A percentile compares a stretch with the other conserved stretches of the same genome.
These are phyloP conservation scores for Dasypogon diadema DNA, from an alignment of 2,888 invertebrate species.

Conservation along the genomic window DNA sequence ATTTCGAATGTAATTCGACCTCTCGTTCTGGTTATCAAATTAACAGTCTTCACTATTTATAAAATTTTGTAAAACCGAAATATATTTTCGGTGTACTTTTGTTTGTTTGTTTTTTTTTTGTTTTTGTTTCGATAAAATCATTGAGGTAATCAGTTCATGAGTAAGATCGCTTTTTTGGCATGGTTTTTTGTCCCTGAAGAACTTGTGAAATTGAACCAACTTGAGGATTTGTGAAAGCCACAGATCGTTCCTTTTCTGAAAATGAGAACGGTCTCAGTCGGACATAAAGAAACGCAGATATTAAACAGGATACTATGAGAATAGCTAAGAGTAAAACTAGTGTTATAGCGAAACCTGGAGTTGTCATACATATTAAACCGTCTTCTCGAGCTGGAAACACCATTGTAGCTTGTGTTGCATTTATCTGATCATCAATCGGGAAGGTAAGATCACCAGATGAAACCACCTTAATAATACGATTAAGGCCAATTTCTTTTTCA, in stretches of 20 bases:
- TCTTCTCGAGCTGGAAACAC: slow-evolving; percentile 78
- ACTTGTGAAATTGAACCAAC: slow-evolving; percentile 63
- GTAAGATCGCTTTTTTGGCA: slow-evolving; percentile 63
- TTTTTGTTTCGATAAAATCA: too few relatives aligned
- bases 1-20: background rate
- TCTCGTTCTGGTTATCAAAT: background rate
- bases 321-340: slow-evolving; percentile 85
- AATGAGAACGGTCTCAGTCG: slow-evolving; percentile 80
- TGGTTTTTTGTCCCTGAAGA: slow-evolving; percentile 61
- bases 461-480: slow-evolving; percentile 89
- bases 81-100: background rate
- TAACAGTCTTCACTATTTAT: slow-evolving; percentile 20
- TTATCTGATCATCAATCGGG: slow-evolving; percentile 77
- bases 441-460: slow-evolving; percentile 92
- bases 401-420: slow-evolving; percentile 75
- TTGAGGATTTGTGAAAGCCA: slow-evolving; percentile 67
- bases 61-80: background rate
- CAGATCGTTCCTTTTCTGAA: slow-evolving; percentile 66
- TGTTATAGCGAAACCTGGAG: slow-evolving; percentile 91
- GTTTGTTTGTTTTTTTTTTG: too few relatives aligned
- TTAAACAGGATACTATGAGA: slow-evolving; percentile 84
- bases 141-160: slow-evolving; percentile 52
- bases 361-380: slow-evolving; percentile 91
- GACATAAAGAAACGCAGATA: slow-evolving; percentile 88
- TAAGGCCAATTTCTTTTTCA: slow-evolving; percentile 88